Base-by-base conservation (phyloP, 2,888 invertebrate species). In the Apoderus coryli region DNA sequence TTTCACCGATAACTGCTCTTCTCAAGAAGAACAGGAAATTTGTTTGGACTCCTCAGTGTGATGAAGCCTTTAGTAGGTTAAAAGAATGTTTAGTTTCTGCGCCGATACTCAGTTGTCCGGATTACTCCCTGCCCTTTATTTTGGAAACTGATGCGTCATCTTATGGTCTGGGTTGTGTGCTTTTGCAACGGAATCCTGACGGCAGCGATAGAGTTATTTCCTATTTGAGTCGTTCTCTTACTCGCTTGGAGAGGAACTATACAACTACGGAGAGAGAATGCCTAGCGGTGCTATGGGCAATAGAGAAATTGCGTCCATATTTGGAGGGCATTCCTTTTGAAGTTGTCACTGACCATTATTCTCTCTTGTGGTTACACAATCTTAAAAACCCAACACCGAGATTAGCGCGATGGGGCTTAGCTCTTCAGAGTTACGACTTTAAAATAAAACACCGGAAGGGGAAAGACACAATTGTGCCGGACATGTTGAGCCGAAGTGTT, bases 231-330 rank as follows among this genome's bases (percentile, higher is more conserved):
- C 33, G 44, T 9, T 29, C 38, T 2, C 25, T 45, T n/a, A 39
- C 30, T 2, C 16, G 19, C 10, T 14, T 22, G 4, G 42, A 42
- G 28, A 6, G 34, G 3, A 41, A 38, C 5, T 43, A 33, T 34
- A 16, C 32, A 4, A 34, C 38, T 2, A 41, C 39, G 5, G 38
- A 45, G 22, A 14, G 23, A 5, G 45, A 44, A 31, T 39, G 40
- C 22, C 24, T 42, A 2, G 38, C 42, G n/a, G 38, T 43, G 4
- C 25, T 46, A 9, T 46, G 43, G 39, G 39, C 37, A 5, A 22
- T 41, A 7, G 41, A 44, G 24, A 41, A 44, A 19, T 32, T 43
- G 10, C 16, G 41, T 25, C 35, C 26, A 7, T 45, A 42, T 30
- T 14, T 45, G 7, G 44, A 45, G 16, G 41, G 40, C 9, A 13